These are phyloP conservation scores for Alligator sinensis DNA, from an alignment of 2,113 vertebrate genomes.

Conservation along the genomic window DNA sequence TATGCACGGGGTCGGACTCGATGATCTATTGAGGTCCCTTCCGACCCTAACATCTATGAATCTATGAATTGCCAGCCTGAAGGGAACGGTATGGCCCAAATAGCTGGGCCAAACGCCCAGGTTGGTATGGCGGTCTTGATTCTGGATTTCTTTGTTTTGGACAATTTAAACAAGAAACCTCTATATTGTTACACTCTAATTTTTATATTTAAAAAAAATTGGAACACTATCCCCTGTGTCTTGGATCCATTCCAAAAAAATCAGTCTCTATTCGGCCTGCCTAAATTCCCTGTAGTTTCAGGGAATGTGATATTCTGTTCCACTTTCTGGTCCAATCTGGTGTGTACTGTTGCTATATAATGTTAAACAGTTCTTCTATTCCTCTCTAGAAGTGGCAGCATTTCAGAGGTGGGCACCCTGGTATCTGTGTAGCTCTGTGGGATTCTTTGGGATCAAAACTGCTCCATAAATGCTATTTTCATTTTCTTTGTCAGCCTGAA, in stretches of 20 bases:
- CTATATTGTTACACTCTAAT: not conserved
- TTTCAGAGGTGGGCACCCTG: not conserved
- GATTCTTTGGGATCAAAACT: constrained; percentile 61
- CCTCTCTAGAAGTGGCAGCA: constrained; percentile 20
- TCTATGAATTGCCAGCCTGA: too few species aligned
- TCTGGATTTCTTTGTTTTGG: not conserved
- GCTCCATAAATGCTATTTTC: constrained; percentile 32
- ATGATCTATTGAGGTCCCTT: too few species aligned
- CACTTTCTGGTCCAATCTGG: not conserved
- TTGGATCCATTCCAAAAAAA: constrained; percentile 56
- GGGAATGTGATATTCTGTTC: not conserved
- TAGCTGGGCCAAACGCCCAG: not conserved
- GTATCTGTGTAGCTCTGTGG: not conserved
- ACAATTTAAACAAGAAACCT: not conserved
- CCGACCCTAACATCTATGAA: too few species aligned
- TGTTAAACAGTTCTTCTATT: not conserved
- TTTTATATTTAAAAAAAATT: not conserved
- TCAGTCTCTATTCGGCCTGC: constrained; percentile 17
- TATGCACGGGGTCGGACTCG: too few species aligned
- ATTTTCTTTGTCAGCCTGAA: constrained; percentile 64
- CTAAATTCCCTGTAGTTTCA: constrained; percentile 37
- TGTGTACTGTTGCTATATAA: not conserved
- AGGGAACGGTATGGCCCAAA: too few species aligned
- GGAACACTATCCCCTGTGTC: constrained; percentile 14
- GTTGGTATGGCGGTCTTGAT: accelerated